These are phyloP conservation scores for Physocephala rufipes DNA, from an alignment of 2,888 invertebrate genomes.

Conservation along the genomic window DNA sequence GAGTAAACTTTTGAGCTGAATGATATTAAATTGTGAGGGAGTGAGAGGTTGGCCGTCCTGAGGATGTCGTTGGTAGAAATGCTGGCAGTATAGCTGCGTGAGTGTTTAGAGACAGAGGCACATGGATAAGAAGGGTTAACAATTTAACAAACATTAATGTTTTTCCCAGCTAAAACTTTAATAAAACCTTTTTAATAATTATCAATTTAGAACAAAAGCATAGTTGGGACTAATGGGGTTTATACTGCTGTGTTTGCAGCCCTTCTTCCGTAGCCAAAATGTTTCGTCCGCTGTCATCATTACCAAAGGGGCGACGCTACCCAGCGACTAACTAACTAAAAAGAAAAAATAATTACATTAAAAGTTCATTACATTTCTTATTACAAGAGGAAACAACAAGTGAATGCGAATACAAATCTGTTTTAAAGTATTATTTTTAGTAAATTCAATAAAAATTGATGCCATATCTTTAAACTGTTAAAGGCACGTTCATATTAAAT, in stretches of 20 bases:
- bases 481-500: too few species aligned
- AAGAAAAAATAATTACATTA: neutral
- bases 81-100: neutral
- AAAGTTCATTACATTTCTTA: neutral
- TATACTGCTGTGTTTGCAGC: too few species aligned
- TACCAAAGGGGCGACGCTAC: neutral
- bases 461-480: neutral
- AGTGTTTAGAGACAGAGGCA: neutral
- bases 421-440: slow-evolving; percentile 1
- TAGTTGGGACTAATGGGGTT: slow-evolving; percentile 15
- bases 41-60: too few species aligned
- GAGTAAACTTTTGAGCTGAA: neutral
- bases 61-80: neutral
- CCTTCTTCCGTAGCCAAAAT: neutral
- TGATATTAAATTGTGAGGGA: neutral
- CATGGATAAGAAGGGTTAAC: neutral
- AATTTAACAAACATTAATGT: too few species aligned
- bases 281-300: neutral
- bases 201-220: neutral
- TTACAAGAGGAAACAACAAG: neutral
- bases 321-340: neutral
- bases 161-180: slow-evolving; percentile 5
- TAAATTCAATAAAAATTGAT: slow-evolving; percentile 16
- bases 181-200: slow-evolving; percentile 24
- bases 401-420: neutral